A percentile compares a stretch with the other conserved stretches of the same genome.
Conservation (phyloP, 2,888 invertebrate species). For the Ophioninae sp. region DNA sequence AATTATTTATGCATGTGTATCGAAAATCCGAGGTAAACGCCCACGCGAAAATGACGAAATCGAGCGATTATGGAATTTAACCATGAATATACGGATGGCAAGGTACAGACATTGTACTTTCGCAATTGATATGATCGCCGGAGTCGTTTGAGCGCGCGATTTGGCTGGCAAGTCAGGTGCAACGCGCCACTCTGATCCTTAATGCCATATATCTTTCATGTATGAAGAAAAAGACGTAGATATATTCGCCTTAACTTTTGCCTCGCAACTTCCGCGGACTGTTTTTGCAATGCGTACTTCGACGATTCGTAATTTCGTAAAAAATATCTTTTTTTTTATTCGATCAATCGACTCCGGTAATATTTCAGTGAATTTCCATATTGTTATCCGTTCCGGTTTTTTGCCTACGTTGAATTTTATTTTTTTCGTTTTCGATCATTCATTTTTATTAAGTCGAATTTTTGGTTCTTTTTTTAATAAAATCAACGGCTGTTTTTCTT, state of each 20-base stretch:
- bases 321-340: not conserved
- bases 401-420: too few relatives aligned
- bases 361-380: not conserved
- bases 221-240: slow-evolving; percentile 19
- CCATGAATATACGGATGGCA: not conserved
- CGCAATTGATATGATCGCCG: slow-evolving; percentile 38
- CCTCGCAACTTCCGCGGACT: slow-evolving; percentile 20
- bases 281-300: slow-evolving; percentile 1
- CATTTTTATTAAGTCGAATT: not conserved
- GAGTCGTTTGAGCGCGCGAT: slow-evolving; percentile 13
- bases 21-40: not conserved
- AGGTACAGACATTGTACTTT: slow-evolving; percentile 18
- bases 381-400: not conserved
- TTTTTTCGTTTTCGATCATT: too few relatives aligned
- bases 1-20: not conserved
- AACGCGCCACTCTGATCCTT: slow-evolving; percentile 19
- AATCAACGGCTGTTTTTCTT: not conserved
- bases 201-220: slow-evolving; percentile 7
- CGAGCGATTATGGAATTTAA: not conserved
- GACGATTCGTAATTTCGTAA: slow-evolving; percentile 17
- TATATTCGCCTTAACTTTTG: slow-evolving; percentile 19
- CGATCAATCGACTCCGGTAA: not conserved
- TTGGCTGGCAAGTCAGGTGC: slow-evolving; percentile 46
- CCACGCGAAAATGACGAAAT: not conserved
- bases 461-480: not conserved